Evolutionary conservation across 1,140 invertebrate species (phyloP).

Genomic region (Spodoptera litura): DNA sequence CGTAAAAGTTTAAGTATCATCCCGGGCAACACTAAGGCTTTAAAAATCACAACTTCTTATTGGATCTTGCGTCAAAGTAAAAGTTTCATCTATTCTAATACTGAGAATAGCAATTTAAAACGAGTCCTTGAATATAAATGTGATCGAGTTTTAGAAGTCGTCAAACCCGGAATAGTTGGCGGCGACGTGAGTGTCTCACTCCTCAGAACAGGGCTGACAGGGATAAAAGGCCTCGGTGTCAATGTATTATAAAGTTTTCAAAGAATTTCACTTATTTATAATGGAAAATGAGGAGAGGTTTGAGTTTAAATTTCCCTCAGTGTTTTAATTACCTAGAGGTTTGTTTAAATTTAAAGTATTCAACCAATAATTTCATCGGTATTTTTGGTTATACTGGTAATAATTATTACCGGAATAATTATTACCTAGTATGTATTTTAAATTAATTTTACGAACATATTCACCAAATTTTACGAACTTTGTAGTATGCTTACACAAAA

Average conservation of each 20-base stretch:
- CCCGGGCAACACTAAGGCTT: conserved; percentile 5
- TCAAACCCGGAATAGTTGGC: conserved; percentile 46
- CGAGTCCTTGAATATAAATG: conserved; percentile 47
- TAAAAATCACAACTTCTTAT: conserved; percentile 37
- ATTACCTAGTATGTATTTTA: neutral
- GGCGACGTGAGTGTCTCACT: conserved; percentile 43
- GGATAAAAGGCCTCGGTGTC: conserved; percentile 1
- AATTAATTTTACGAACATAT: neutral
- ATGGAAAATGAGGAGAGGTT: neutral
- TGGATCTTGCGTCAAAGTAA: conserved; percentile 26
- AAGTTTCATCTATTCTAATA: conserved; percentile 44
- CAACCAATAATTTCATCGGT: too few species aligned
- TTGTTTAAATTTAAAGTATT: too few species aligned
- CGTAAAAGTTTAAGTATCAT: conserved; percentile 28
- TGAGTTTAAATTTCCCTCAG: neutral
- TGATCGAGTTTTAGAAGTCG: conserved; percentile 45
- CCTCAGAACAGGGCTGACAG: conserved; percentile 31
- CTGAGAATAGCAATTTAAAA: conserved; percentile 46
- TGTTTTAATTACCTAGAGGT: too few species aligned
- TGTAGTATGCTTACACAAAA: neutral
- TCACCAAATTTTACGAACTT: too few species aligned
- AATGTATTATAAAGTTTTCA: conserved; percentile 8
- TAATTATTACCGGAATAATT: too few species aligned
- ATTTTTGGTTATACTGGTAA: too few species aligned
- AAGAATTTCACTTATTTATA: conserved; percentile 9